Base-by-base conservation (phyloP, 1,140 invertebrate genomes). In the Orius laevigatus region DNA sequence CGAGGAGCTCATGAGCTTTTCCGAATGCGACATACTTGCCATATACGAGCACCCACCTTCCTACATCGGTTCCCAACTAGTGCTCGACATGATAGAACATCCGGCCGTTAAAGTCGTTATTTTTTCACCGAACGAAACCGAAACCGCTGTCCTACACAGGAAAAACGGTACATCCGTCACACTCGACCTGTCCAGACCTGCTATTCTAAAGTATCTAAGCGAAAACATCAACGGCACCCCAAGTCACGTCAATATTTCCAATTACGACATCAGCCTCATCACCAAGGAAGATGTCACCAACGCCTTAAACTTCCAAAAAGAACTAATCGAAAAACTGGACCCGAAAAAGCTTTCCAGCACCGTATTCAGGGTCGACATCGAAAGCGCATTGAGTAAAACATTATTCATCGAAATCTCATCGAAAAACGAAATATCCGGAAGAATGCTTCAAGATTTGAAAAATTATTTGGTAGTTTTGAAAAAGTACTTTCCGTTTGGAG, bases 321-420 rank as follows among this genome's bases (percentile, higher is more conserved):
- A 4, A 38, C 36, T 16, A 3, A 12, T 38, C 49, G 49, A 55
- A 18, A 57, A 50, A 59, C 57, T 38, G 33, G 55, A 64, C 19
- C 48, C 19, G 2, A 62, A 60, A 55, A 52, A 59, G 51, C 59
- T 64, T 34, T 40, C 55, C 8, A 74, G 79, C 58, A 57, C 66
- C 9, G 67, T 90, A 1, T 89, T 81, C 60, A 83, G 90, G 66
- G 70, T 76, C 46, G 91, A 96, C 64, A 62, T 96, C 41, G 86
- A 93, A 64, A 83, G 78, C 59, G 78, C 84, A 1, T 57, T 95
- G 10, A 71, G 75, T 55, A 86, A 82, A 59, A 78, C 79, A 10
- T 67, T 95, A 5, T 71, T 72, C 52, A 79, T 86, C 56, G 91
- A 96, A 70, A 73, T 96, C 8, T 66, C 76, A 9, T 67, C 78